Evolutionary conservation across 2,888 invertebrate genomes (phyloP).

Genomic region (Sialis fuliginosa): DNA sequence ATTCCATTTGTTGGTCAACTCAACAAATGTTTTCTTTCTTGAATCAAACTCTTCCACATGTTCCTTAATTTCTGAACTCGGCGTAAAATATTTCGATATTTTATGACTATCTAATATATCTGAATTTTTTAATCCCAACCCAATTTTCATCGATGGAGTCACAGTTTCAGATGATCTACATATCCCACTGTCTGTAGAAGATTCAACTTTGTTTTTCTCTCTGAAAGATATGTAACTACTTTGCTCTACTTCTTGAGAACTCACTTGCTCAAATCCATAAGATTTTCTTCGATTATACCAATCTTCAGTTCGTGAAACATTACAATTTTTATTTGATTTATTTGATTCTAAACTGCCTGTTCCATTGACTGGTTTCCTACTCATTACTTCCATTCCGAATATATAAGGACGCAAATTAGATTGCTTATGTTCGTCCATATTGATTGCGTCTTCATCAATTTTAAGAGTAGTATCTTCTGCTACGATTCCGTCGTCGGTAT

Average conservation of each 20-base stretch:
- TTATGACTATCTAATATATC: conserved; percentile 1
- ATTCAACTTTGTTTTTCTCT: conserved; percentile 39
- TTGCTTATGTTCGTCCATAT: conserved; percentile 15
- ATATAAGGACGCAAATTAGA: conserved; percentile 26
- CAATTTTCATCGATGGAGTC: conserved; percentile 21
- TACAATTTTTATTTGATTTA: conserved; percentile 22
- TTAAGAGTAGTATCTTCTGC: conserved; percentile 19
- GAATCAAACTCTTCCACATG: conserved; percentile 4
- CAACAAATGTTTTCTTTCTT: conserved; percentile 2
- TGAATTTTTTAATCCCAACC: neutral
- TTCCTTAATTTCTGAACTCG: conserved; percentile 7
- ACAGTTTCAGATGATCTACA: conserved; percentile 54
- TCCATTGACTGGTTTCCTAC: conserved; percentile 18
- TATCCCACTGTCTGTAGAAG: conserved; percentile 63
- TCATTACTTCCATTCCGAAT: conserved; percentile 26
- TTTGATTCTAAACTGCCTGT: conserved; percentile 30
- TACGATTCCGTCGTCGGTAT: conserved; percentile 27
- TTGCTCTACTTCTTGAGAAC: conserved; percentile 14
- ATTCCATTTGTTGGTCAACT: conserved; percentile 11
- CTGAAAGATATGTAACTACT: conserved; percentile 16
- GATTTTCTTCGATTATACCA: conserved; percentile 63
- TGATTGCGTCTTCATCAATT: conserved; percentile 10
- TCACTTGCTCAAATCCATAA: conserved; percentile 51
- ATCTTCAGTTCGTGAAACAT: conserved; percentile 30
- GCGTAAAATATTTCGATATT: neutral